These are phyloP conservation scores for Threskiornis aethiopicus DNA, from an alignment of 2,797 vertebrate species.

Conservation along the genomic window DNA sequence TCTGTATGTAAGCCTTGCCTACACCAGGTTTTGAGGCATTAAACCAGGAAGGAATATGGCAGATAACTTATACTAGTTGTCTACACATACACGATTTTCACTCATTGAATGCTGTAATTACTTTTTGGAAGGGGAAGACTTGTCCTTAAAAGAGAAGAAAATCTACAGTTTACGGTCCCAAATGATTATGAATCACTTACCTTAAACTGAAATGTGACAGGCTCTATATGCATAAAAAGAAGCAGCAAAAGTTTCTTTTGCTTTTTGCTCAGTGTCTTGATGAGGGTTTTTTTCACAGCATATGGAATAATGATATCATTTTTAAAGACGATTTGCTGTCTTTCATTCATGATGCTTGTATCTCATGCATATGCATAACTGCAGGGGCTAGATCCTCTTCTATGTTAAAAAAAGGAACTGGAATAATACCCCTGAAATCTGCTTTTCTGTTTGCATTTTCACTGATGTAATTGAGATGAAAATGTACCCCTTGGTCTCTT, in stretches of 20 bases:
- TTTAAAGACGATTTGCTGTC: slow-evolving; percentile 22
- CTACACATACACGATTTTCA: background rate
- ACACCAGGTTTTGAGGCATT: background rate
- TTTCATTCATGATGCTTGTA: background rate
- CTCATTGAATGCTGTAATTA: background rate
- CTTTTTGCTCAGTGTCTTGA: background rate
- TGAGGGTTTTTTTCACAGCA: background rate
- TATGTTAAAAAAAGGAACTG: background rate
- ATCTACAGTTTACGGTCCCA: slow-evolving; percentile 13
- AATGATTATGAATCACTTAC: slow-evolving; percentile 41
- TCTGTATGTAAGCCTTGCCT: background rate
- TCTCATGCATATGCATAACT: slow-evolving; percentile 5
- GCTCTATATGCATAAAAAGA: background rate
- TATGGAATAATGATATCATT: background rate
- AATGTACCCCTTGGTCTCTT: background rate
- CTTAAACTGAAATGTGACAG: slow-evolving; percentile 25
- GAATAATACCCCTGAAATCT: background rate
- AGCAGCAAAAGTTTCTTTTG: background rate
- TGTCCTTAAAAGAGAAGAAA: slow-evolving; percentile 12
- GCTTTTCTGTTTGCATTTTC: background rate
- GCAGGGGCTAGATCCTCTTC: slow-evolving; percentile 4
- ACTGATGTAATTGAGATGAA: background rate
- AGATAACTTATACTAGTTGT: background rate
- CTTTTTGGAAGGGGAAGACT: background rate
- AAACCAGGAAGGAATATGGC: background rate